phyloP scores from a whole-genome alignment of 2,797 vertebrate species.

The Bryconaethiops microstoma region DNA sequence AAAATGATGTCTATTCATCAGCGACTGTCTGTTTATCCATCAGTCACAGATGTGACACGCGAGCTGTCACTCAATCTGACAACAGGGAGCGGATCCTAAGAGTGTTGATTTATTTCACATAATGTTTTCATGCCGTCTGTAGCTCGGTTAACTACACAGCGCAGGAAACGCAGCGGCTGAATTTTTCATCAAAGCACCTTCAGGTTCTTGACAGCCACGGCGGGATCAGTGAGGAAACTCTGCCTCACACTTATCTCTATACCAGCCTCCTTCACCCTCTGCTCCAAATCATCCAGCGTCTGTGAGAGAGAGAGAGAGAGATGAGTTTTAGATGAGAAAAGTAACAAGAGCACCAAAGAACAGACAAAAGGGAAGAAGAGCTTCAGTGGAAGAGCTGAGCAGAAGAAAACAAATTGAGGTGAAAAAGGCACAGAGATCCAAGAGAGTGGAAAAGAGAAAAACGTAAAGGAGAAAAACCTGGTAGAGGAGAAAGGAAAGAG shows the following conservation, averaged over 20 bases:
- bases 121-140: conserved; percentile 49
- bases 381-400: background rate
- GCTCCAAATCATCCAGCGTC: conserved; percentile 93
- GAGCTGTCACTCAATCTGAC: conserved; percentile 47
- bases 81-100: conserved; percentile 12
- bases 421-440: conserved; percentile 17
- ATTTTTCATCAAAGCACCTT: conserved; percentile 82
- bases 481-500: background rate
- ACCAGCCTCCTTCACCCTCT: conserved; percentile 89
- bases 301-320: conserved; percentile 58
- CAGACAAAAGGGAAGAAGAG: background rate
- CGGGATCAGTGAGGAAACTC: conserved; percentile 96
- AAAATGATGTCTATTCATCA: conserved; percentile 35
- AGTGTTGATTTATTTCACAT: conserved; percentile 49
- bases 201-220: conserved; percentile 93
- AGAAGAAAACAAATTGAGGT: conserved; percentile 44
- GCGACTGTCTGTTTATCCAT: conserved; percentile 33
- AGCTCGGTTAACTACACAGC: conserved; percentile 31
- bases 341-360: no score
- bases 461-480: background rate
- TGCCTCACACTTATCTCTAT: conserved; percentile 96
- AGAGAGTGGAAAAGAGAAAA: no score
- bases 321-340: conserved; percentile 13
- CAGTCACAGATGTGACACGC: conserved; percentile 24
- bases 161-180: conserved; percentile 36